Evolutionary conservation across 1,140 invertebrate genomes (phyloP).

Genomic region (Drosophila jambulina): DNA sequence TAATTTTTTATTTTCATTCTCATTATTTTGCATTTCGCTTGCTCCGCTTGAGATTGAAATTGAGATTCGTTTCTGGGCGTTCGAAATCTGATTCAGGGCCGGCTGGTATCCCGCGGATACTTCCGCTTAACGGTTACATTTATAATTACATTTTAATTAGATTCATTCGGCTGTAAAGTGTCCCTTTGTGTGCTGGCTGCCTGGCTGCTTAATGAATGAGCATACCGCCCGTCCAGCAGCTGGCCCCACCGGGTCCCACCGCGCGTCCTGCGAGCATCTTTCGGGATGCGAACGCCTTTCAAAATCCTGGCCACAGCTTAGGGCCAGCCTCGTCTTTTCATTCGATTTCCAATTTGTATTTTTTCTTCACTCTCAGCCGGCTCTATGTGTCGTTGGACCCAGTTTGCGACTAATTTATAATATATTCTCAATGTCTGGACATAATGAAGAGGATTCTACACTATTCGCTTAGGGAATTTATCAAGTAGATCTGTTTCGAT

Average conservation of each 20-base stretch:
- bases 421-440: neutral
- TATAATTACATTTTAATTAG: conserved; percentile 85
- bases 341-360: conserved; percentile 77
- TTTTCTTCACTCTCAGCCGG: conserved; percentile 4
- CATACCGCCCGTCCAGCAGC: conserved; percentile 5
- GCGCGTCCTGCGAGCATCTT: conserved; percentile 14
- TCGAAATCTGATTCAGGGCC: conserved; percentile 15
- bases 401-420: neutral
- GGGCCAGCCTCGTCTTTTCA: conserved; percentile 52
- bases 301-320: conserved; percentile 46
- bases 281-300: conserved; percentile 33
- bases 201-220: conserved; percentile 76
- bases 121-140: conserved; percentile 85
- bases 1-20: conserved; percentile 72
- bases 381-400: neutral
- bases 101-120: conserved; percentile 83
- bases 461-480: neutral
- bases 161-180: conserved; percentile 85
- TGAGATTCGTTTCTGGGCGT: conserved; percentile 9
- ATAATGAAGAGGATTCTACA: neutral
- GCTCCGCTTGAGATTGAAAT: conserved; percentile 14
- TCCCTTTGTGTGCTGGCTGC: conserved; percentile 77
- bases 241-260: conserved; percentile 19
- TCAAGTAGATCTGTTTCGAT: neutral
- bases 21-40: conserved; percentile 65